Evolutionary conservation across 2,888 invertebrate species (phyloP).

Genomic region (Drosophila anomelani): DNA sequence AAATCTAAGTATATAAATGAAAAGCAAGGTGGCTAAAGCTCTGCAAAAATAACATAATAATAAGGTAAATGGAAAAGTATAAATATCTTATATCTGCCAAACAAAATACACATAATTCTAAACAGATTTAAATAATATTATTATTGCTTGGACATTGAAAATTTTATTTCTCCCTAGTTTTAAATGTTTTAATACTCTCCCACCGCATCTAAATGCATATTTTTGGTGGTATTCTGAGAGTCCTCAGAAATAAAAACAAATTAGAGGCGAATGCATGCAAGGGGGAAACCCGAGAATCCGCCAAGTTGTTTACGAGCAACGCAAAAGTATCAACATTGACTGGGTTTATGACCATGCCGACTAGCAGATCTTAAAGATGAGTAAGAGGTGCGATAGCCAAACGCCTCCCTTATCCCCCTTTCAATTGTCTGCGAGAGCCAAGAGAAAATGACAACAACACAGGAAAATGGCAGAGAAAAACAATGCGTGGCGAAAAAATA

Average conservation of each 20-base stretch:
- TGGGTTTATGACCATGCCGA: conserved; percentile 10
- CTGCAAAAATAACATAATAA: neutral
- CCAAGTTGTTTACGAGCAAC: conserved; percentile 17
- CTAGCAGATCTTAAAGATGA: conserved; percentile 25
- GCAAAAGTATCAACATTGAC: conserved; percentile 39
- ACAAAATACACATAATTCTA: no score
- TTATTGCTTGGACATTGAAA: neutral
- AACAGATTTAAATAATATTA: no score
- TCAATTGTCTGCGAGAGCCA: conserved; percentile 18
- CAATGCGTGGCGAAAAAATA: conserved; percentile 1
- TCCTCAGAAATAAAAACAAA: conserved; percentile 4
- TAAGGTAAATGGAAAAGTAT: neutral
- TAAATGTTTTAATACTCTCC: neutral
- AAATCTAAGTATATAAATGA: no score
- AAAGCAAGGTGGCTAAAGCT: neutral
- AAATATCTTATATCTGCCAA: neutral
- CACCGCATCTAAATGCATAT: neutral
- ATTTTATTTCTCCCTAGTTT: neutral
- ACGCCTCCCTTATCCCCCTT: neutral
- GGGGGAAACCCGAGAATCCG: conserved; percentile 14
- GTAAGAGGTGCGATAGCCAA: conserved; percentile 29
- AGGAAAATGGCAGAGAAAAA: neutral
- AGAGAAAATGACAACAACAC: conserved; percentile 8
- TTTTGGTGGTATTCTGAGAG: neutral
- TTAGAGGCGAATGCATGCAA: neutral